Base-by-base conservation (phyloP, 2,888 invertebrate species). In the Hirtodrosophila alboralis region DNA sequence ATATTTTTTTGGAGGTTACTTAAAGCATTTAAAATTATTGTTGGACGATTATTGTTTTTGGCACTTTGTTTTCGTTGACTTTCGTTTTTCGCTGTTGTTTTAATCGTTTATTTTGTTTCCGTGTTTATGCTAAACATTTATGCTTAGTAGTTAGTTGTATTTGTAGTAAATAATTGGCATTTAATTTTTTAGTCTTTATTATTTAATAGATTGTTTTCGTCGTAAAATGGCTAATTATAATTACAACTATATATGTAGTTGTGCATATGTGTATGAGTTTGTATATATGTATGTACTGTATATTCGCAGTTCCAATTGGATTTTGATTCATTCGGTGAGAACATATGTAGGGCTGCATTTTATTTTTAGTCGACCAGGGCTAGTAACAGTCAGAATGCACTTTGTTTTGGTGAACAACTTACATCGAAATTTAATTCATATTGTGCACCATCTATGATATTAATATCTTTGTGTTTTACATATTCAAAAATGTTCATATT, bases 181-280 rank as follows among this genome's bases (percentile, higher is more conserved):
- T 47, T 49, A 63, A 47, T 8, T 31, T 31, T 57, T 21, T 44
- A 41, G 43, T 26, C 38, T 57, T 67, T 71, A 75, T 78, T 78
- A 85, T 85, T 78, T 59, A 78, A 78, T 75, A 75, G 65, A 70
- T 70, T 84, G 81, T 71, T 77, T 63, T 81, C 57, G 79, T 78
- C 78, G 75, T 78, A 81, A 78, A 78, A 67, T 63, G 53, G 83
- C 85, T 84, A 78, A 78, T 81, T 60, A 78, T 78, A 78, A 78
- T 69, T 69, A 69, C 73, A 69, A 54, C 68, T 60, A 56, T 51
- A 16, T 47, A 37, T 43, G 30, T 34, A 16, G 16, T 21, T 36
- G 38, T 44, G 16, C 12, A 44, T 71, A 12, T 47, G 43, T 23
- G 23, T 49, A 21, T 33, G 9, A 59, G 37, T 58, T 14, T 34